Base-by-base conservation (phyloP, 2,888 invertebrate species). In the Byasa hedistus region DNA sequence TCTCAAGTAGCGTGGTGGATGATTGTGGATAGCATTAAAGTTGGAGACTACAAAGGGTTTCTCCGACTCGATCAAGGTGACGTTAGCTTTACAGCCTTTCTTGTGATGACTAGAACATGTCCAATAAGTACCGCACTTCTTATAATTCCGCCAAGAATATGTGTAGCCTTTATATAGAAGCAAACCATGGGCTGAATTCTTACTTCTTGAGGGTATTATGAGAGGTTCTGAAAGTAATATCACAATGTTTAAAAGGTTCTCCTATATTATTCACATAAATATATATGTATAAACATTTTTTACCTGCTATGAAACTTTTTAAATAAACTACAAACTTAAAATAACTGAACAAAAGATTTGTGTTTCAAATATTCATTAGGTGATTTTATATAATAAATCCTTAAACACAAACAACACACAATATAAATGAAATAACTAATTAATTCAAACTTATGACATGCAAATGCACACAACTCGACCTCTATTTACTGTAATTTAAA, bases 21-120 rank as follows among this genome's bases (percentile, higher is more conserved):
- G 87, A 51, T 81, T 85, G 61, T 87, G 87, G 0, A 73, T 61
- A 23, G 71, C 69, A 23, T 76, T 70, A 55, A 70, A 75, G 63
- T 79, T 78, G 2, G 75, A 77, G 3, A 87, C 77, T n/a, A 70
- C 68, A 24, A 79, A 78, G 0, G 80, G 78, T 51, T 75, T 72
- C 8, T 71, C 69, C 0, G 69, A 65, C 70, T 86, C 81, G 21
- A 79, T 76, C 0, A 86, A 85, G 3, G 78, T 78, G 0, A 86
- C 73, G 27, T 81, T 81, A 0, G 87, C 87, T 71, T 78, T 83
- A 68, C 87, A 87, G 0, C 87, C 86, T 65, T 87, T 86, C 67
- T 87, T 87, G 17, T 83, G 82, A 58, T 87, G 87, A 70, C 84
- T 86, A 15, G 88, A 87, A 68, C 87, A 88, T 0, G 86, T 88